Conservation (phyloP, 2,113 vertebrate genomes). For the Pyxicephalus adspersus region DNA sequence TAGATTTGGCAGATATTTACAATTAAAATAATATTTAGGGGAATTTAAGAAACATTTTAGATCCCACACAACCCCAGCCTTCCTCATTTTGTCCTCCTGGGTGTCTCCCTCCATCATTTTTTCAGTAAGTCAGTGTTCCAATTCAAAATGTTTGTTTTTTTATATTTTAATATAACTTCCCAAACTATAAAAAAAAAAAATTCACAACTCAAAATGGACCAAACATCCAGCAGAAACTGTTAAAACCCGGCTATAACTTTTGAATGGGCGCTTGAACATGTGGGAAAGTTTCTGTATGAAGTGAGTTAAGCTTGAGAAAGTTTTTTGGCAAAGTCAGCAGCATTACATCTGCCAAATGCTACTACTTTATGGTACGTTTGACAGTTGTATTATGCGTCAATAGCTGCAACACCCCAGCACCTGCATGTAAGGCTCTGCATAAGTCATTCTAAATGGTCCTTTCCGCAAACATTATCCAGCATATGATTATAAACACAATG, state of each 20-base stretch:
- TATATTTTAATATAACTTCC: not conserved
- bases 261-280: not conserved
- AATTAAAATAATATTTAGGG: not conserved
- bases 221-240: not conserved
- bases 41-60: constrained; percentile 1
- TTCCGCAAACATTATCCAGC: constrained; percentile 21
- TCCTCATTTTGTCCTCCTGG: not conserved
- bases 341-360: constrained; percentile 41
- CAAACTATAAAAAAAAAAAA: not conserved
- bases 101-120: not conserved
- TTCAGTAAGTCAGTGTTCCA: not conserved
- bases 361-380: constrained; percentile 51
- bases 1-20: not conserved
- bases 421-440: constrained; percentile 12
- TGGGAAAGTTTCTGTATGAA: not conserved
- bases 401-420: constrained; percentile 37
- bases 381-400: constrained; percentile 49
- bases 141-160: not conserved
- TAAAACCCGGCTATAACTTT: not conserved
- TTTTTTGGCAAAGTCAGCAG: constrained; percentile 21
- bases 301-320: not conserved
- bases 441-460: constrained; percentile 2
- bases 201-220: constrained; percentile 1
- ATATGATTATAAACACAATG: constrained; percentile 4
- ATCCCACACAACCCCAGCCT: not conserved